Evolutionary conservation across 2,113 vertebrate species (phyloP).

Genomic region (Lampris incognitus): DNA sequence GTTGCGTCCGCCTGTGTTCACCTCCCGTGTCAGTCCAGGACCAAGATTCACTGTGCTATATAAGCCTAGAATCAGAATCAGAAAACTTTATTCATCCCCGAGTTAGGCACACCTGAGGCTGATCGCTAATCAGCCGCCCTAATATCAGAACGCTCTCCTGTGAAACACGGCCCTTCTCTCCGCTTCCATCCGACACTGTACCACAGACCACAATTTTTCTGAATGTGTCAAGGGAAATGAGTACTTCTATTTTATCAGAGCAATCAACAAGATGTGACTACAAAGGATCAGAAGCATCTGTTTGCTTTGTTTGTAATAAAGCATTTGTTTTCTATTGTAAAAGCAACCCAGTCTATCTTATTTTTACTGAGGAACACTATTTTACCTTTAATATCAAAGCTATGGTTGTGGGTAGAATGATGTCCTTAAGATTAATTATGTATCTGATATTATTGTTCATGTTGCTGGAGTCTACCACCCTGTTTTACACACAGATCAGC

Average conservation of each 20-base stretch:
- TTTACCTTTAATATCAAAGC: slow-evolving; percentile 6
- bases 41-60: no score
- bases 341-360: background rate
- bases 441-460: background rate
- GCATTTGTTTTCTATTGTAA: background rate
- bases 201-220: background rate
- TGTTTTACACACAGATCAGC: background rate
- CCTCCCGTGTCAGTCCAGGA: no score
- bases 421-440: background rate
- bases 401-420: background rate
- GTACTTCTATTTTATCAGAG: no score
- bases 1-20: no score
- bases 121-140: no score
- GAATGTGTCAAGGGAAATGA: background rate
- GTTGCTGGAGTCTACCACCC: background rate
- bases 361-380: background rate
- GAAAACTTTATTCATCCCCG: no score
- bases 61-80: no score
- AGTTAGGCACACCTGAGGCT: no score
- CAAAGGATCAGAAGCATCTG: background rate
- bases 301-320: background rate
- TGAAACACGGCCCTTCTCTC: no score
- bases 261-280: background rate
- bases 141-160: no score
- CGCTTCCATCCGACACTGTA: no score